Evolutionary conservation across 2,888 invertebrate genomes (phyloP), one percentile per base, ranked within the genome.

Genomic region (Blera fallax): DNA sequence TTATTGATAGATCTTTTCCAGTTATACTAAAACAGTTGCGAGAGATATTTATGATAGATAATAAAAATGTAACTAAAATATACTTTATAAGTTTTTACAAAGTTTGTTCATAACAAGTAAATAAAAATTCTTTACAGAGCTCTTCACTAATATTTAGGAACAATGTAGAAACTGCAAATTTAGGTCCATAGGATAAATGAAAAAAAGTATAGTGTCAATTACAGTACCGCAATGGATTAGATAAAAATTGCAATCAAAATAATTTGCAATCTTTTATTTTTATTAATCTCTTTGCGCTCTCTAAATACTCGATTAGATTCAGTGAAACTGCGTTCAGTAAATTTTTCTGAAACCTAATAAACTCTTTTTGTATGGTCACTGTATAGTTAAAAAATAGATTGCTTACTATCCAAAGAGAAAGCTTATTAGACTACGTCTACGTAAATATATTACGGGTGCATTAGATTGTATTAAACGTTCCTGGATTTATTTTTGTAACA

Each of bases 181-280:
- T 72, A 82, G 78, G 58, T 82, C 78, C 72, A 82, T 82, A 82
- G 82, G 70, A 82, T 82, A 50, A 43, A 65, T 43, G 14, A 48
- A 60, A 54, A 54, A 34, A 43, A 62, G 32, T 32, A 62, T 64
- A 52, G 70, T 82, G 82, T 82, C 82, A 82, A 82, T 82, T 82
- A 82, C 82, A 52, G 72, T 72, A 72, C 72, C 45, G 64, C 64
- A 52, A 40, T 64, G 52, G 45, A 48, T 18, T 50, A 37, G 14
- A 67, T 37, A 24, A 10, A 45, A n/a, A 62, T 76, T 54, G n/a
- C 14, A 52, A 7, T 52, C n/a, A 32, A 54, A 34, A 34, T 54
- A 54, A 24, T 64, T 64, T 62, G 60, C 50, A 62, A 29, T 50
- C 40, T 27, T 45, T 32, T 24, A 24, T 60, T 50, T 37, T 6